Percentiles rank a stretch among this genome's conserved stretches.
Conservation (phyloP, 2,113 vertebrate genomes). For the Chaenocephalus aceratus region DNA sequence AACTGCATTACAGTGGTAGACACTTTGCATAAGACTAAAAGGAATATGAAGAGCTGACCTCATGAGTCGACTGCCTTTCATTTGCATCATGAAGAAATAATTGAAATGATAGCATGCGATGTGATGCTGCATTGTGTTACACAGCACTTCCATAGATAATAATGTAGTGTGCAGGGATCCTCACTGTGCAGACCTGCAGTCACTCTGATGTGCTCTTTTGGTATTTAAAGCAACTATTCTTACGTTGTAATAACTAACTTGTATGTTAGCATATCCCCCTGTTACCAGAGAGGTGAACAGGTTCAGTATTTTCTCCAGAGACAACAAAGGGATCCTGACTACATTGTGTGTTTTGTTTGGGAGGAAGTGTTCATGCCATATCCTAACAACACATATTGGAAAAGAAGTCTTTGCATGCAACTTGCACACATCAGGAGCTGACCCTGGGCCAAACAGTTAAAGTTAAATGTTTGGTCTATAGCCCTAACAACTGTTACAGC, state of each 20-base stretch:
- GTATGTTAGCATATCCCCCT: background rate
- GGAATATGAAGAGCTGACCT: constrained; percentile 36
- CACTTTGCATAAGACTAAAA: constrained; percentile 54
- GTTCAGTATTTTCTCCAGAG: background rate
- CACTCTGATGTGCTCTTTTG: constrained; percentile 10
- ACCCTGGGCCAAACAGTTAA: background rate
- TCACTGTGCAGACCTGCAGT: background rate
- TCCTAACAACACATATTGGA: too few species aligned
- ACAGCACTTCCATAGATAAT: background rate
- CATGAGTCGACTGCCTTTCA: background rate
- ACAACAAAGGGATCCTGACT: background rate
- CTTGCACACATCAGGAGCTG: background rate
- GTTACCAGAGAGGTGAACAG: background rate
- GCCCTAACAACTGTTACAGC: background rate
- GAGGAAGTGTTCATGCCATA: background rate
- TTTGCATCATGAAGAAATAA: constrained; percentile 61
- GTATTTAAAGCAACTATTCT: constrained; percentile 1
- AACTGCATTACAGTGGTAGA: background rate
- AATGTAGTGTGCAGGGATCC: background rate
- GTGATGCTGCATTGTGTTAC: constrained; percentile 7
- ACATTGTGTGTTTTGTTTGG: background rate
- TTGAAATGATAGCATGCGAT: constrained; percentile 13
- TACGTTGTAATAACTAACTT: background rate
- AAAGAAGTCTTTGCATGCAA: background rate
- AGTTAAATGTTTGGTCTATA: background rate